Evolutionary conservation across 1,140 invertebrate genomes (phyloP), one percentile per base, ranked within the genome.

Genomic region (Drosophila suzukii): DNA sequence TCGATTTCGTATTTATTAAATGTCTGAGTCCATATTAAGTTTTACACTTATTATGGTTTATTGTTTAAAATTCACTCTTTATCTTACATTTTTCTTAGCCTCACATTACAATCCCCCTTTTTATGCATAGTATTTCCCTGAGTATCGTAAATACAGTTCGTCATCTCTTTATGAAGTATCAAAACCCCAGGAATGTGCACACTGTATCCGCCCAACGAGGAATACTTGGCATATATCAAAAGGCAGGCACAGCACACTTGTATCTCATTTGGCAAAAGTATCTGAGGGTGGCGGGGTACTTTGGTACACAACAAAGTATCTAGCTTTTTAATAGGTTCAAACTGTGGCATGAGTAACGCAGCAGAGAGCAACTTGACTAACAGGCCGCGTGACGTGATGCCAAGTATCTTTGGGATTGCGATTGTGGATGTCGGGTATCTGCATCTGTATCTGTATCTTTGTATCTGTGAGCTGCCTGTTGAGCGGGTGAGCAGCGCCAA

Each of bases 291-390:
- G 39, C 5, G 13, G n/a, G 58, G 24, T 34, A 24, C 20, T 34
- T 10, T 1, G 36, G 36, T 12, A 49, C 59, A 67, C 72, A 76
- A 70, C 59, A 79, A 80, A 84, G 81, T 84, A 70, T 58, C 62
- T 71, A 75, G 73, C 80, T 75, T 75, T 73, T 78, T 81, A 88
- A 88, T 86, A 86, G 70, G 70, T 86, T 82, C 73, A 81, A 80
- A 72, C 56, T 66, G 77, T 74, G 36, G 67, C 81, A 68, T 60
- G 63, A 70, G 73, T 68, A 73, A 81, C 80, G 50, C 41, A 39
- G 51, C 38, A 43, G 32, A 47, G 39, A 56, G 68, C 74, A 74
- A 68, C 68, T 47, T 63, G 81, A 78, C 65, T 86, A 80, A 75
- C 74, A 80, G 55, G 47, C 56, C 53, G 80, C 65, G 73, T 81